Conservation (phyloP, 2,797 vertebrate genomes). For the Schizothorax lantsangensis region DNA sequence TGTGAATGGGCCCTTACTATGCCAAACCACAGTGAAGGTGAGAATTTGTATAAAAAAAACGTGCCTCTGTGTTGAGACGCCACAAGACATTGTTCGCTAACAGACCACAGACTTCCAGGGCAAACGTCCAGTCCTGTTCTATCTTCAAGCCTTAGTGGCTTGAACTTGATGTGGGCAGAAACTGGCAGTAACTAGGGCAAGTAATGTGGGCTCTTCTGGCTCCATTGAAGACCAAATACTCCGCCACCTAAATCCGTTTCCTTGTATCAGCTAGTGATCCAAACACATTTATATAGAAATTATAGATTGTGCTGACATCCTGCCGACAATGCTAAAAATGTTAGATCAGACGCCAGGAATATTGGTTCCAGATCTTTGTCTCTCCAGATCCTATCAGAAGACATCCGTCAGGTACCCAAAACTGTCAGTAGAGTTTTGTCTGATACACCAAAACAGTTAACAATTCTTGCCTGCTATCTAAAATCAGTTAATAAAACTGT, state of each 20-base stretch:
- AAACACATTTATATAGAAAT: constrained; percentile 1
- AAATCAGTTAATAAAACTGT: background rate
- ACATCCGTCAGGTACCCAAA: background rate
- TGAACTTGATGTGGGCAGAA: background rate
- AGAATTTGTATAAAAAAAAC: background rate
- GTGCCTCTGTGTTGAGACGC: background rate
- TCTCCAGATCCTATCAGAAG: background rate
- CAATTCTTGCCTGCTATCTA: background rate
- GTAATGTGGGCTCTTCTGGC: background rate
- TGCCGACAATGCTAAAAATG: background rate
- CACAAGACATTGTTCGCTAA: background rate
- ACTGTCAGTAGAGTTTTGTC: background rate
- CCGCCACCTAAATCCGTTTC: background rate
- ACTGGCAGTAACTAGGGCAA: background rate
- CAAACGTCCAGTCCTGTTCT: background rate
- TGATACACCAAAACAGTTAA: background rate
- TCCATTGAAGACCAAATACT: background rate
- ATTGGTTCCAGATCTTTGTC: background rate
- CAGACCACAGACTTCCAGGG: background rate
- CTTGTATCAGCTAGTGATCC: background rate
- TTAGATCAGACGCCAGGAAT: background rate
- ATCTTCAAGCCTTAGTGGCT: background rate
- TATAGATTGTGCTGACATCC: background rate
- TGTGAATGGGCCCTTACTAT: background rate
- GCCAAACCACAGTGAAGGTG: background rate